Conservation (phyloP, 1,140 invertebrate species). For the Araneus ventricosus region DNA sequence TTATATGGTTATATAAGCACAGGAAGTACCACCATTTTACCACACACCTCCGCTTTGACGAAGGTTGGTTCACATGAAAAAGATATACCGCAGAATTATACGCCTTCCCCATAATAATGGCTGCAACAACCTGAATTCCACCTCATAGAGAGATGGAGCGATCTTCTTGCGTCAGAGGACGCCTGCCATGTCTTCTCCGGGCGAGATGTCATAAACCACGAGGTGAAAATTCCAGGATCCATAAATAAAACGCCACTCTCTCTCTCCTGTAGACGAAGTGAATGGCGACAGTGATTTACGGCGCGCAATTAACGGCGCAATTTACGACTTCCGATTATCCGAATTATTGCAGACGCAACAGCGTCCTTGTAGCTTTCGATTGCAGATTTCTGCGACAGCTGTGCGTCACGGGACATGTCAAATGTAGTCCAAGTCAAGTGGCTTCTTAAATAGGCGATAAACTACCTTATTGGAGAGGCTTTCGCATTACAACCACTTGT, state of each 20-base stretch:
- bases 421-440: background rate
- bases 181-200: background rate
- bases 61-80: too few relatives aligned
- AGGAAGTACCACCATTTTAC: too few relatives aligned
- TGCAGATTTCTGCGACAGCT: background rate
- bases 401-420: background rate
- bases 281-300: background rate
- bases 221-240: constrained; percentile 33
- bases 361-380: constrained; percentile 2
- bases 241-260: background rate
- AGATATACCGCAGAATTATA: too few relatives aligned
- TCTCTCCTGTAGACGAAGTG: background rate
- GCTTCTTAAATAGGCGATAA: constrained; percentile 13
- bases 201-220: background rate
- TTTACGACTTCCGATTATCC: constrained; percentile 36
- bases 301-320: constrained; percentile 19
- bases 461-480: background rate
- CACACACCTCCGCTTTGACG: too few relatives aligned
- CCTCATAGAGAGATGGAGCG: background rate
- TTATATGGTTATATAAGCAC: too few relatives aligned
- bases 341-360: background rate
- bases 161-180: background rate
- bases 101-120: background rate
- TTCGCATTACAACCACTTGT: background rate
- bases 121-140: background rate